Base-by-base conservation (phyloP, 1,140 invertebrate genomes). In the Paralvinella palmiformis region DNA sequence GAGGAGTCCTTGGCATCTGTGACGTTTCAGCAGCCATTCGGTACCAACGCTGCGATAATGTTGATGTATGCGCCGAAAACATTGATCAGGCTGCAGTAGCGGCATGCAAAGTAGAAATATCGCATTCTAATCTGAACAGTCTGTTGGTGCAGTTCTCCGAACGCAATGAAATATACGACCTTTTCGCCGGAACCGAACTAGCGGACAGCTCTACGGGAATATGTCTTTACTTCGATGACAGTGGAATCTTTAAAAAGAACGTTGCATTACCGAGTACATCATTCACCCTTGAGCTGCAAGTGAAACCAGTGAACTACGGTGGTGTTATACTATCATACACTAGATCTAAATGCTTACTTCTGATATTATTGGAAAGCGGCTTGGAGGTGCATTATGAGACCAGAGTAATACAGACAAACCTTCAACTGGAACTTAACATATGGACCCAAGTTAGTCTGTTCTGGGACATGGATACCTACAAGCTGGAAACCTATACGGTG, bases 261-360 rank as follows among this genome's bases (percentile, higher is more conserved):
- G 24, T 70, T 1, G 41, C 57, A n/a, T 44, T 72, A 20, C 69
- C 65, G 2, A n/a, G 33, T 20, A 22, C 32, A 6, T 35, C 60
- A 32, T 68, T 72, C 57, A 65, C 71, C n/a, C 32, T 72, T 6
- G 71, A 72, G 41, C 63, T 72, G n/a, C 65, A 68, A 36, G 67
- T 70, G 13, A 72, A 70, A 36, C 62, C 66, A 36, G 35, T 37
- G 20, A 52, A 44, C 17, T 37, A 56, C 15, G 62, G 57, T 5
- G 71, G 71, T 2, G 58, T 67, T 35, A 63, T 72, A 17, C 33
- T 70, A 27, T 44, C 67, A 1, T 72, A 69, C 56, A 50, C 44
- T 5, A 63, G 22, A 5, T 36, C n/a, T 1, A 55, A 68, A 29
- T 33, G 55, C 17, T 31, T 68, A 31, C 44, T 65, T 1, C 17